Base-by-base conservation (phyloP, 1,140 invertebrate species). In the Riptortus pedestris region DNA sequence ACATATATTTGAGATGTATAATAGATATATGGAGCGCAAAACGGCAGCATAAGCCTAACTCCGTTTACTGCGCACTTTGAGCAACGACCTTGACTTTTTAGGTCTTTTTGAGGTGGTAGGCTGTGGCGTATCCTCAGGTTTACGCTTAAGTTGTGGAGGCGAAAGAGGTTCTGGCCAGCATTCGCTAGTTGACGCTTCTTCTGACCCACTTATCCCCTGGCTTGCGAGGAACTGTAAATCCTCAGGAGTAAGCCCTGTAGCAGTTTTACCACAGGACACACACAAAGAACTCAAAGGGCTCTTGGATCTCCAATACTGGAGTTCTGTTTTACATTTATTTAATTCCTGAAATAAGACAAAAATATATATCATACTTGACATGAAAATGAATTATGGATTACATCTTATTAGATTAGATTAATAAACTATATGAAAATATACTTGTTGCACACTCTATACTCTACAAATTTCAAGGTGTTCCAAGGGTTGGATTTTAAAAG, bases 281-380 rank as follows among this genome's bases (percentile, higher is more conserved):
- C 79, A 80, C 48, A 79, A 74, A 48, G 79, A 78, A 70, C 80
- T 82, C 60, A 88, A 85, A 4, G 89, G 88, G 33, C 87, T 89
- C 67, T 89, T 89, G 20, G 87, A 91, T 47, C 89, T 81, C 87
- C 88, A 90, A 74, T 90, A 92, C 75, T 92, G 89, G 64, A 91
- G 74, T 73, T 91, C 89, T 29, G 88, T 92, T 75, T 91, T 91
- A 74, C 89, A 92, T 71, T 91, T 91, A 75, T 91, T 91, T 68
- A 91, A 77, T 75, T 92, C 89, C 83, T 87, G 72, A 0, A 73
- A 66, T 61, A 65, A 20, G 61, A 28, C 0, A 52, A 70, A 52
- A 45, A n/a, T n/a, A n/a, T n/a, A n/a, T n/a, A n/a, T n/a, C n/a
- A n/a, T n/a, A n/a, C n/a, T n/a, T n/a, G n/a, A n/a, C n/a, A n/a